These are phyloP conservation scores for Clanis bilineata DNA, from an alignment of 2,888 invertebrate genomes.

Conservation along the genomic window DNA sequence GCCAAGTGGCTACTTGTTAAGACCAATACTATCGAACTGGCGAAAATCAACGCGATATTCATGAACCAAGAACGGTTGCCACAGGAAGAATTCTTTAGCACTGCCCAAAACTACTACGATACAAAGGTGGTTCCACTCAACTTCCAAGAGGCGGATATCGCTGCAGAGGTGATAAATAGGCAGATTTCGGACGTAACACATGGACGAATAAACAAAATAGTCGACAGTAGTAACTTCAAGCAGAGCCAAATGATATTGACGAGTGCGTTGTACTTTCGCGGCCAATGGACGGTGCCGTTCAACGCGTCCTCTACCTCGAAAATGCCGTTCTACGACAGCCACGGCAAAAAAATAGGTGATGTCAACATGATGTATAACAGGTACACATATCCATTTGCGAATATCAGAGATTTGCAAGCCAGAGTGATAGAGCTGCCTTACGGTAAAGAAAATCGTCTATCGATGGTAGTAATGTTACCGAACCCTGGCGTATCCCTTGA, in stretches of 20 bases:
- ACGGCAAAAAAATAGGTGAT: slow-evolving; percentile 72
- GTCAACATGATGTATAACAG: slow-evolving; percentile 90
- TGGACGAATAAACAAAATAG: slow-evolving; percentile 54
- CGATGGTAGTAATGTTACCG: slow-evolving; percentile 86
- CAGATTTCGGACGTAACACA: slow-evolving; percentile 55
- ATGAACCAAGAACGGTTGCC: slow-evolving; percentile 42
- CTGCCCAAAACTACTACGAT: slow-evolving; percentile 46
- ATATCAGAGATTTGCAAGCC: slow-evolving; percentile 80
- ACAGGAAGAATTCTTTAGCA: slow-evolving; percentile 41
- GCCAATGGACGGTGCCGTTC: slow-evolving; percentile 86
- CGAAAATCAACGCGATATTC: slow-evolving; percentile 63
- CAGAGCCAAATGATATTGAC: slow-evolving; percentile 83
- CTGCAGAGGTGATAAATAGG: slow-evolving; percentile 50
- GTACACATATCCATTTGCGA: slow-evolving; percentile 81
- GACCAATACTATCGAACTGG: slow-evolving; percentile 57
- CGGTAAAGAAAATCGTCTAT: slow-evolving; percentile 76
- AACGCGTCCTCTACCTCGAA: slow-evolving; percentile 76
- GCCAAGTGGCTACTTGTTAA: slow-evolving; percentile 57
- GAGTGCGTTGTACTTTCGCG: slow-evolving; percentile 87
- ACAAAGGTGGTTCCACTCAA: slow-evolving; percentile 48
- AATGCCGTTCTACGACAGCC: slow-evolving; percentile 82
- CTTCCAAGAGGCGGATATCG: slow-evolving; percentile 43
- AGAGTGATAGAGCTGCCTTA: slow-evolving; percentile 87
- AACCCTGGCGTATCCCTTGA: slow-evolving; percentile 76
- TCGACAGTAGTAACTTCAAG: slow-evolving; percentile 60